Conservation (phyloP, 2,888 invertebrate species). For the Sericinus montela region DNA sequence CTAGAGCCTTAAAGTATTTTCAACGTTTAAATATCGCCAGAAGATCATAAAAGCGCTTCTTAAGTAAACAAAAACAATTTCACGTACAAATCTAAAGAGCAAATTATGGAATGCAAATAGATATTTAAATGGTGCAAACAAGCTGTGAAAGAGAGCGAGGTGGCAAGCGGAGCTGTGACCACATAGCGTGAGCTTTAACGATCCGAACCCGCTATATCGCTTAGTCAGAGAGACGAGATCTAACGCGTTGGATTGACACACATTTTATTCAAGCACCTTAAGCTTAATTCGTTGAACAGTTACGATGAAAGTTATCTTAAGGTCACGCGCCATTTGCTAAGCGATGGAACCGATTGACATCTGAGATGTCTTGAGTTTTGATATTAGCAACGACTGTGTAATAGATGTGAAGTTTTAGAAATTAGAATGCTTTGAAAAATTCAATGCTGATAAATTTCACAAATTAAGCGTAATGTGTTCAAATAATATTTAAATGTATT, state of each 20-base stretch:
- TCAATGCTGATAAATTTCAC: no score
- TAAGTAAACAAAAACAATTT: no score
- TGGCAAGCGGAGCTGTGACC: not conserved
- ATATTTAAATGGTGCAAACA: not conserved
- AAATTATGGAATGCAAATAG: not conserved
- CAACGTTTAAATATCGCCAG: no score
- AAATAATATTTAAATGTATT: no score
- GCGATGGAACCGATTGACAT: no score
- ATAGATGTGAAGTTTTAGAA: no score
- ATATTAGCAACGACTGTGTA: no score
- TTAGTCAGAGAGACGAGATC: not conserved
- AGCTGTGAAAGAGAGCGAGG: not conserved
- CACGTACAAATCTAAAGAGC: not conserved
- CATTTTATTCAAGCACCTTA: constrained; percentile 5
- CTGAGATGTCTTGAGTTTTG: no score
- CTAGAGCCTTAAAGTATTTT: no score
- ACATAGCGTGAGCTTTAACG: not conserved
- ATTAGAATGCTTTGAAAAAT: no score
- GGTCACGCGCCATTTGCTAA: not conserved
- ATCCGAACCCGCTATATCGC: not conserved
- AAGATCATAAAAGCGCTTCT: no score
- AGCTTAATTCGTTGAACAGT: constrained; percentile 21
- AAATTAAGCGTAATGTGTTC: no score
- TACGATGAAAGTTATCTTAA: constrained; percentile 13
- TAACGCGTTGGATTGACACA: constrained; percentile 3